Percentiles rank a stretch among this genome's conserved stretches.
phyloP scores from a whole-genome alignment of 2,888 invertebrate genomes.

The Loripinus fragilis region DNA sequence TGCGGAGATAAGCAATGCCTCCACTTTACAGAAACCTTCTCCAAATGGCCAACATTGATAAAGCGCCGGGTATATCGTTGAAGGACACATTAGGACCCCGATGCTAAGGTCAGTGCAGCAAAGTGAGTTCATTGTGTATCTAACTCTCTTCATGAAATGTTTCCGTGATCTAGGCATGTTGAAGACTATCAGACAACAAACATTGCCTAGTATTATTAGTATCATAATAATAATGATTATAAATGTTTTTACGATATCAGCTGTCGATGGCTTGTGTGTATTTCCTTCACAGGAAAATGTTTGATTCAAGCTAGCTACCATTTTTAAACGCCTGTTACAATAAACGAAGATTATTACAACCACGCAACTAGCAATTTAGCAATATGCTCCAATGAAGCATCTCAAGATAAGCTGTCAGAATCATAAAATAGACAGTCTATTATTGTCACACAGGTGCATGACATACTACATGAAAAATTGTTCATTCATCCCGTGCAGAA shows the following conservation, averaged over 20 bases:
- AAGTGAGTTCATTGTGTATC: constrained; percentile 61
- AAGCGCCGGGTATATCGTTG: constrained; percentile 55
- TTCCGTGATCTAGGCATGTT: constrained; percentile 44
- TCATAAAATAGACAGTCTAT: too few species aligned
- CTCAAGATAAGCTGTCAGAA: too few species aligned
- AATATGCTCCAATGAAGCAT: too few species aligned
- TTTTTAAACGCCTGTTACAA: background rate
- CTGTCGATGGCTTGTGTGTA: constrained; percentile 34
- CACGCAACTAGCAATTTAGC: too few species aligned
- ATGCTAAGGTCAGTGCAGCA: constrained; percentile 59
- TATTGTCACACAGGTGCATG: too few species aligned
- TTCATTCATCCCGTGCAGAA: too few species aligned
- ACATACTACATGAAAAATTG: too few species aligned
- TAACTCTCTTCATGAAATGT: constrained; percentile 51
- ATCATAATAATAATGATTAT: constrained; percentile 48
- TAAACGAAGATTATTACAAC: too few species aligned
- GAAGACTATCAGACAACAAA: constrained; percentile 54
- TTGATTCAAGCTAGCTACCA: constrained; percentile 38
- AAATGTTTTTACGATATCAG: constrained; percentile 51
- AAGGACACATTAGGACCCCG: constrained; percentile 57
- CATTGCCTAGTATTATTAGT: constrained; percentile 50
- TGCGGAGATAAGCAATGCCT: constrained; percentile 57
- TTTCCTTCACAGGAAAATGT: constrained; percentile 47
- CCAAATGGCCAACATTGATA: constrained; percentile 62
- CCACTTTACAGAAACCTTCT: constrained; percentile 56